Evolutionary conservation across 2,797 vertebrate species (phyloP), one percentile per base, ranked within the genome.

Genomic region (Onychomys torridus): DNA sequence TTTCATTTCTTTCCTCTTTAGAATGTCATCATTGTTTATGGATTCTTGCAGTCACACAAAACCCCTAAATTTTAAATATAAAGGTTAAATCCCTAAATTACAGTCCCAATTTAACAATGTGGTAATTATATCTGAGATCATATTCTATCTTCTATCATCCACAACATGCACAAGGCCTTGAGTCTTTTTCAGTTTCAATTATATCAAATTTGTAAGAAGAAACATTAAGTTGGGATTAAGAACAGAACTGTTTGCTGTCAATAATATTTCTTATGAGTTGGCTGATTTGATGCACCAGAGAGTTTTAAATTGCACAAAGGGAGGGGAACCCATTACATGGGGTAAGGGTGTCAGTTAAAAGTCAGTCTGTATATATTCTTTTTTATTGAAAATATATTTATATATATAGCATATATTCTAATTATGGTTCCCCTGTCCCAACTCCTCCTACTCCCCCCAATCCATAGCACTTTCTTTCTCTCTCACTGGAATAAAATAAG

Each of bases 31-130:
- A 87, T 84, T 96, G 81, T 97, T 97, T 96, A 90, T 82, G 71
- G 78, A 89, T 95, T 86, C 94, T 81, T 96, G 8, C 40, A 96
- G 95, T 93, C 93, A 89, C 34, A 79, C 78, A 96, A 96, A 97
- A 94, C 96, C 75, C 82, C 96, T 65, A 84, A 87, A 97, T 96
- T 97, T 97, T 92, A 97, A 97, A 96, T 96, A 91, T 89, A 65
- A 96, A 96, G 67, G 52, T 92, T 95, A 97, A 95, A 96, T 97
- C 65, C 90, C 94, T 89, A 97, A 97, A 97, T 97, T 96, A 97
- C 78, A 91, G 91, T 93, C 82, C 94, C 69, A 52, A 52, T 79
- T 89, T 92, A 61, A 94, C 83, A 89, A 96, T 82, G 32, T 46
- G 93, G 7, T 94, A 95, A 97, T 97, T 97, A 97, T 69, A 91